Evolutionary conservation across 1,140 invertebrate genomes (phyloP).

Genomic region (Chlorops oryzae): DNA sequence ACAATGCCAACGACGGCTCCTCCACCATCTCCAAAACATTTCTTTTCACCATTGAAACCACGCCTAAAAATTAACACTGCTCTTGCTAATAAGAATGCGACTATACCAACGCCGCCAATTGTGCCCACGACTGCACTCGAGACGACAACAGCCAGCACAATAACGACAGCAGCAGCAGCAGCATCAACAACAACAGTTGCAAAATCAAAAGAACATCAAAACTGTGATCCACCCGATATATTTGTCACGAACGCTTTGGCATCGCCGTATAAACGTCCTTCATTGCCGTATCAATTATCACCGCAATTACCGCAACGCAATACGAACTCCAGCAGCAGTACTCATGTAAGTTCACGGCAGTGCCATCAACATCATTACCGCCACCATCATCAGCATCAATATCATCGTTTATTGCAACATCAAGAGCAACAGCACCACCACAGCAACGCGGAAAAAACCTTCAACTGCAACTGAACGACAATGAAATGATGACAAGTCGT

Average conservation of each 20-base stretch:
- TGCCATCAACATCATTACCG: constrained; percentile 15
- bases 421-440: constrained; percentile 16
- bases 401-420: constrained; percentile 13
- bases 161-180: constrained; percentile 7
- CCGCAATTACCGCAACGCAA: constrained; percentile 23
- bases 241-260: constrained; percentile 42
- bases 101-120: constrained; percentile 3
- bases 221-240: constrained; percentile 37
- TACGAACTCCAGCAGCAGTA: constrained; percentile 11
- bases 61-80: constrained; percentile 41
- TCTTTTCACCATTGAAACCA: constrained; percentile 44
- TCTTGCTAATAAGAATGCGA: constrained; percentile 28
- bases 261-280: constrained; percentile 34
- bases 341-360: constrained; percentile 43
- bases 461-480: constrained; percentile 5
- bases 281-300: background rate
- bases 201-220: constrained; percentile 14
- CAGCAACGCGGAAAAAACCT: constrained; percentile 1
- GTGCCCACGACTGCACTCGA: constrained; percentile 16
- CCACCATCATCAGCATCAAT: constrained; percentile 5
- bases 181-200: constrained; percentile 23
- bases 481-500: no score
- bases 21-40: constrained; percentile 38
- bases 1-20: constrained; percentile 23
- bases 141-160: background rate